Base-by-base conservation (phyloP, 2,113 vertebrate species). In the Psammodynastes pulverulentus region DNA sequence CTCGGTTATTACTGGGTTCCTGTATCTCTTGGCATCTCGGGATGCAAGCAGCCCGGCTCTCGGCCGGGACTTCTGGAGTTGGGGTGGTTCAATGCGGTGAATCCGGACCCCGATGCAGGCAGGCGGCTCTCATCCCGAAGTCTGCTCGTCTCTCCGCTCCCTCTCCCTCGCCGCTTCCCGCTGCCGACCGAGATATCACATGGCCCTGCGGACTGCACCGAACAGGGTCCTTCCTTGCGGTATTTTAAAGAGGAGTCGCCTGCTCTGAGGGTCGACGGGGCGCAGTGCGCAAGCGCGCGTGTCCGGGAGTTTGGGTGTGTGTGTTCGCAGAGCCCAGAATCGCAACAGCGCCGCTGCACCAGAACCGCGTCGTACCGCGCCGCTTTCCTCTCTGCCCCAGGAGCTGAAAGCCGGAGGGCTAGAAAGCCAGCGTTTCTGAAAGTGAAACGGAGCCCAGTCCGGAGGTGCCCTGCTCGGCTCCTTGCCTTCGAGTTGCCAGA, bases 121-220 rank as follows among this genome's bases (percentile, higher is more conserved):
- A 12, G 13, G 48, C 62, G 46, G 86, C 86, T 23, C 49, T 24
- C 91, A 46, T 56, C 67, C 51, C 23, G 29, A 10, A 49, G 29
- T 12, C 86, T 7, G 29, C 48, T n/a, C 26, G 54, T 10, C n/a
- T 19, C 46, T 58, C 45, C 9, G 7, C 1, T 8, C 48, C 46
- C 56, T 1, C 7, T 23, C 62, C 34, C 49, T 51, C 46, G 87
- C 87, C n/a, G 45, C 87, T 91, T 13, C 86, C 58, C 5, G 19
- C 67, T 56, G 51, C 87, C 52, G 84, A 85, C 34, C 91, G 24
- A 21, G 92, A 51, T 51, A 58, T 93, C 92, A 91, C 89, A 91
- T 91, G 92, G 86, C 58, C 67, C 43, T 17, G 29, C 49, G 39
- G 85, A 72, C 29, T 48, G 86, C 92, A 56, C 92, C 17, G 62